These are phyloP conservation scores for Xanthia icteritia DNA, from an alignment of 2,888 invertebrate species.

Conservation along the genomic window DNA sequence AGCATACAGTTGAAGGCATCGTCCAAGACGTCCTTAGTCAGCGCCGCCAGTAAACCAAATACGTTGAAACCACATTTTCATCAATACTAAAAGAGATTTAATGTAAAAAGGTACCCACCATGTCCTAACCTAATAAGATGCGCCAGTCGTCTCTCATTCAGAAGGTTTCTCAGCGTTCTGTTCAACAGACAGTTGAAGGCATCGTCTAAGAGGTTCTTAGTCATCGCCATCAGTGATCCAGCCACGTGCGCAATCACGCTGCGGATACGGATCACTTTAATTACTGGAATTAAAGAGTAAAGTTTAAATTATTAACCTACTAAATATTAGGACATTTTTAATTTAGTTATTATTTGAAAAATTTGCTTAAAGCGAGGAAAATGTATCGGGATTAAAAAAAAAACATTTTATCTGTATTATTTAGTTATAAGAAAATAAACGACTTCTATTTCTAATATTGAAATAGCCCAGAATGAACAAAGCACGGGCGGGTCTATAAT, in stretches of 20 bases:
- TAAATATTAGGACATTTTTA: too few species aligned
- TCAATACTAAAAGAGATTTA: too few species aligned
- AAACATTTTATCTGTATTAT: too few species aligned
- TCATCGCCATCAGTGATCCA: constrained; percentile 86
- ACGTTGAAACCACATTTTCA: constrained; percentile 68
- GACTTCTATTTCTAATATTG: too few species aligned
- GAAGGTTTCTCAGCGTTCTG: constrained; percentile 77
- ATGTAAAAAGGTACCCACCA: constrained; percentile 79
- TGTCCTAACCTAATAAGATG: constrained; percentile 91
- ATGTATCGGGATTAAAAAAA: too few species aligned
- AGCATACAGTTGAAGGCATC: constrained; percentile 80
- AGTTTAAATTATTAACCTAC: neutral
- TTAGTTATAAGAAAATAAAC: too few species aligned
- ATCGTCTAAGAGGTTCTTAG: constrained; percentile 85
- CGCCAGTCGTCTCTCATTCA: constrained; percentile 90
- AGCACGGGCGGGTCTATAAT: too few species aligned
- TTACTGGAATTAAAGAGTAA: constrained; percentile 83
- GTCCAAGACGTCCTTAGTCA: constrained; percentile 86
- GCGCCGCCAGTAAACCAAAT: constrained; percentile 85
- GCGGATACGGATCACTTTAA: constrained; percentile 89
- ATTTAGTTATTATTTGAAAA: too few species aligned
- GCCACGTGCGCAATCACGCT: constrained; percentile 83
- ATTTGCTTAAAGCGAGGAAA: too few species aligned
- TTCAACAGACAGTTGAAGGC: constrained; percentile 81
- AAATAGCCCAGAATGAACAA: too few species aligned